Percentiles rank a stretch among this genome's conserved stretches.
Evolutionary conservation across 2,113 vertebrate genomes (phyloP).

Genomic region (Illadopsis cleaveri): DNA sequence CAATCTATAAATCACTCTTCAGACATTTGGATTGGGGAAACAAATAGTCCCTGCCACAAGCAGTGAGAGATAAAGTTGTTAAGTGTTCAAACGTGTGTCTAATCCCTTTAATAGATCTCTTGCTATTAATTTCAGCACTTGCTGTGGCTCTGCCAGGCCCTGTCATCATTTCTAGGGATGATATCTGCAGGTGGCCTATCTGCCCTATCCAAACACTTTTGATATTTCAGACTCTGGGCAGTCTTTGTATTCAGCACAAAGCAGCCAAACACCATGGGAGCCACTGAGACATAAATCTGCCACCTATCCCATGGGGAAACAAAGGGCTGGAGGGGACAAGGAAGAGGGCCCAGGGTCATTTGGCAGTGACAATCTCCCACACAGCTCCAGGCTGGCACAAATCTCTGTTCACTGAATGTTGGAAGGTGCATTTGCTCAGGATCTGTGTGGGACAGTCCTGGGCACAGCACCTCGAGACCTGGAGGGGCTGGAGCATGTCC

Average conservation of each 20-base stretch:
- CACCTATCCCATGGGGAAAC: background rate
- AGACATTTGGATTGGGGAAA: constrained; percentile 1
- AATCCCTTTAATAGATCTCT: constrained; percentile 63
- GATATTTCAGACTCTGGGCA: constrained; percentile 11
- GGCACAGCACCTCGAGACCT: background rate
- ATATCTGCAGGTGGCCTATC: constrained; percentile 41
- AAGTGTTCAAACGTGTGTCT: constrained; percentile 13
- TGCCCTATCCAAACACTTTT: constrained; percentile 24
- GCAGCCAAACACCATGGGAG: background rate
- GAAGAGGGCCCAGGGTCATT: background rate
- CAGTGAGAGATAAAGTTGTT: constrained; percentile 21
- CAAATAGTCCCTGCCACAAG: constrained; percentile 30
- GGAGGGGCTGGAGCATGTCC: fast-evolving
- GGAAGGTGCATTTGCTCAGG: background rate
- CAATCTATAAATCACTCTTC: constrained; percentile 23
- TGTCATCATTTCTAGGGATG: constrained; percentile 51
- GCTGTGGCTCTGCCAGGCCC: constrained; percentile 24
- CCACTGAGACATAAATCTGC: background rate
- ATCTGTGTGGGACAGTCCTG: background rate
- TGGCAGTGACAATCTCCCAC: background rate
- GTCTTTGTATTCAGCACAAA: background rate
- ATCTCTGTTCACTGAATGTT: background rate
- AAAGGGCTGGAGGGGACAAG: background rate
- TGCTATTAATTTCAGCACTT: constrained; percentile 50
- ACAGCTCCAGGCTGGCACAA: background rate